Percentiles rank a stretch among this genome's conserved stretches.
Conservation (phyloP, 30 jellyfish, hydroid and myxozoan species). For the Hydra vulgaris region DNA sequence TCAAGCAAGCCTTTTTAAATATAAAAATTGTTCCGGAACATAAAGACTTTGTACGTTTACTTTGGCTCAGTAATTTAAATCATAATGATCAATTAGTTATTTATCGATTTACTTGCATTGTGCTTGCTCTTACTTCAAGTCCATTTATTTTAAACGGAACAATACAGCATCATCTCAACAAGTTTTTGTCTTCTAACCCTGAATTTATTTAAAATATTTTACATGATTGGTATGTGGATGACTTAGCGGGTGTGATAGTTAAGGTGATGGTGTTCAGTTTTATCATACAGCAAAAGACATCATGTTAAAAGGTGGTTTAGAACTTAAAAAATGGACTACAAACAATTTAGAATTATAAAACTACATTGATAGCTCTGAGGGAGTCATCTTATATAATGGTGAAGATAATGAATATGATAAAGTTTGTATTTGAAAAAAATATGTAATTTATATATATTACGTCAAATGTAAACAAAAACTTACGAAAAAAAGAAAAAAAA, state of each 20-base stretch:
- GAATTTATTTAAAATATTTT: neutral
- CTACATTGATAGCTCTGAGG: neutral
- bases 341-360: neutral
- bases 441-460: too few species aligned
- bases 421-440: too few species aligned
- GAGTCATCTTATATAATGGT: neutral
- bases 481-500: too few species aligned
- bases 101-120: conserved; percentile 34
- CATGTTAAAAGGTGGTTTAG: neutral
- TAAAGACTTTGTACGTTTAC: neutral
- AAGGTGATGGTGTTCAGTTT: conserved; percentile 4
- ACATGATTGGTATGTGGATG: conserved; percentile 7
- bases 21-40: neutral
- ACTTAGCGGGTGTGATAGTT: conserved; percentile 1
- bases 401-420: neutral
- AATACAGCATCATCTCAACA: conserved; percentile 25
- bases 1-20: too few species aligned
- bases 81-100: neutral
- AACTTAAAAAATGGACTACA: neutral
- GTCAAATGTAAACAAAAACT: too few species aligned
- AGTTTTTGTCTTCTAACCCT: neutral
- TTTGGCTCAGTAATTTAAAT: neutral
- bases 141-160: conserved; percentile 29
- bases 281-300: conserved; percentile 5
- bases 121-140: conserved; percentile 35